These are phyloP conservation scores for Onychostoma macrolepis DNA, from an alignment of 2,113 vertebrate genomes.

Conservation along the genomic window DNA sequence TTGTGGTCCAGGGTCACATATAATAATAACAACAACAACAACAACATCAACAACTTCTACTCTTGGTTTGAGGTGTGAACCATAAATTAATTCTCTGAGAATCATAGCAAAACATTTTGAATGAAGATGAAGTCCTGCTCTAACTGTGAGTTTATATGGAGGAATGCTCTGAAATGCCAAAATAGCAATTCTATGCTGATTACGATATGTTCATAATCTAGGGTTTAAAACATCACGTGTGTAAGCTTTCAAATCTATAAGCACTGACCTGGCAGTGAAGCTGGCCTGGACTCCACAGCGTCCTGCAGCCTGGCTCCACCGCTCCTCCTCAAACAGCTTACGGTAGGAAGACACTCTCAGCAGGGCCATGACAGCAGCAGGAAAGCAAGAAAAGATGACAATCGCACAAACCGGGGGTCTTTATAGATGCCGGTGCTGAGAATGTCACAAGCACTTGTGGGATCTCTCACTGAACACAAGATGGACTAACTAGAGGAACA, in stretches of 20 bases:
- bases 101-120: not conserved
- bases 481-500: conserved; percentile 63
- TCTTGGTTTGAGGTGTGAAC: not conserved
- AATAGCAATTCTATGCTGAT: not conserved
- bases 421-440: conserved; percentile 63
- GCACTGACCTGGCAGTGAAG: conserved; percentile 66
- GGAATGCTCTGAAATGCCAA: not conserved
- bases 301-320: conserved; percentile 58
- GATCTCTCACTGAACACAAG: conserved; percentile 58
- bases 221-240: not conserved
- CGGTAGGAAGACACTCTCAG: conserved; percentile 78
- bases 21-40: not conserved
- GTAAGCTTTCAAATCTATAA: not conserved
- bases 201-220: not conserved
- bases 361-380: conserved; percentile 65
- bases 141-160: not conserved
- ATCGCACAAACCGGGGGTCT: conserved; percentile 39
- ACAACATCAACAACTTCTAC: not conserved
- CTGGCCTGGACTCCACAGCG: conserved; percentile 62
- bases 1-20: not conserved
- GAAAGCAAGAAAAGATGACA: conserved; percentile 41
- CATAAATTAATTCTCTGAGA: not conserved
- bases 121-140: not conserved
- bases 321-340: conserved; percentile 68
- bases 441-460: conserved; percentile 69